Percentiles rank a stretch among this genome's conserved stretches.
phyloP scores from a whole-genome alignment of 1,140 invertebrate genomes.

The Tenebrio molitor region DNA sequence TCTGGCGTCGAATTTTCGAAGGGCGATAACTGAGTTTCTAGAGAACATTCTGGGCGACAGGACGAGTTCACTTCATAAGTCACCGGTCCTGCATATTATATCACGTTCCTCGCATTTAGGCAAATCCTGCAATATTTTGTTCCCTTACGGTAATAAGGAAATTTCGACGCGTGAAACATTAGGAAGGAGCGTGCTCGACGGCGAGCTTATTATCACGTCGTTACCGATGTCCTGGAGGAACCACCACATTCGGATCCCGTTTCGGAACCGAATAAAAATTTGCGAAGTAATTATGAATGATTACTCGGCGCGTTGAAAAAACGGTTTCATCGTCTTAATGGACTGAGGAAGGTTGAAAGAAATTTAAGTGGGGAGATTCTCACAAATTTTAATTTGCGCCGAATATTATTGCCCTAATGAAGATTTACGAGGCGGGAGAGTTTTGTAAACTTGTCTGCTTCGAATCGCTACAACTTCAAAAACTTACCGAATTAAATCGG shows the following conservation, averaged over 20 bases:
- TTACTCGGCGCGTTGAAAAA: constrained; percentile 6
- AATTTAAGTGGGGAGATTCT: constrained; percentile 24
- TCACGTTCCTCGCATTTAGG: constrained; percentile 41
- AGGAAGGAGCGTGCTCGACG: constrained; percentile 12
- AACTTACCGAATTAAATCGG: constrained; percentile 8
- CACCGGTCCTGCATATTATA: constrained; percentile 38
- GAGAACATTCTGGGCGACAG: constrained; percentile 39
- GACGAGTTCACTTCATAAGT: constrained; percentile 40
- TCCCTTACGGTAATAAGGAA: constrained; percentile 33
- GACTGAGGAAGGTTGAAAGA: constrained; percentile 32
- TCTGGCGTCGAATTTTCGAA: constrained; percentile 38
- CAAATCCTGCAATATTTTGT: constrained; percentile 45
- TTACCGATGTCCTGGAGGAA: too few species aligned
- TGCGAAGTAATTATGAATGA: constrained; percentile 32
- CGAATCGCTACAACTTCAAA: not conserved
- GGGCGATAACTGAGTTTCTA: constrained; percentile 34
- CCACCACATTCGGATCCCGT: not conserved
- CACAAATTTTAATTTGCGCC: constrained; percentile 46
- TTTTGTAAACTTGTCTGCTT: constrained; percentile 10
- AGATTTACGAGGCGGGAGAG: constrained; percentile 43
- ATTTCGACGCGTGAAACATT: constrained; percentile 42
- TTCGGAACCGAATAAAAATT: not conserved
- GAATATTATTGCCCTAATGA: constrained; percentile 46
- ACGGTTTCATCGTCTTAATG: constrained; percentile 35
- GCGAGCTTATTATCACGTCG: constrained; percentile 1